These are phyloP conservation scores for Rhinogobius similis DNA, from an alignment of 2,113 vertebrate genomes.

Conservation along the genomic window DNA sequence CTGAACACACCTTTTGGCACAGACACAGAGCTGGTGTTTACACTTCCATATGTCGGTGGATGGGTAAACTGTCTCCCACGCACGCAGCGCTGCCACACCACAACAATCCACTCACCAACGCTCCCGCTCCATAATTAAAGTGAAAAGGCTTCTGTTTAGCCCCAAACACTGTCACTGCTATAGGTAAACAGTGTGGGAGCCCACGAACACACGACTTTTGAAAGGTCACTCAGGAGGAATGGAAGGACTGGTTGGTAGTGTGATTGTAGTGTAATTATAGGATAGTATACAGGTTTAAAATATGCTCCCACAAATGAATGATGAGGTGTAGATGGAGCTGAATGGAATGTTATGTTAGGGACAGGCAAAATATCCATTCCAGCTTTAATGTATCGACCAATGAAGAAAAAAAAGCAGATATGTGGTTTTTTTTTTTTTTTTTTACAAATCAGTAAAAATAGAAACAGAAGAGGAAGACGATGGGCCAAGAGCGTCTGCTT, in stretches of 20 bases:
- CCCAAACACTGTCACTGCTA: slow-evolving; percentile 44
- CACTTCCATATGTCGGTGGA: slow-evolving; percentile 17
- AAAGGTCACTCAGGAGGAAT: slow-evolving; percentile 15
- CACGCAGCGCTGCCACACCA: slow-evolving; percentile 5
- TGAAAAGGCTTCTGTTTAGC: slow-evolving; percentile 51
- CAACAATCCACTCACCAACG: not conserved
- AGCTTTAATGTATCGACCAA: too few relatives aligned
- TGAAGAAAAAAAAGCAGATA: too few relatives aligned
- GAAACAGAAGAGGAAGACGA: too few relatives aligned
- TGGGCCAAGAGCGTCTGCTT: too few relatives aligned
- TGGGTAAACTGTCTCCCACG: slow-evolving; percentile 40
- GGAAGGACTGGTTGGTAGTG: not conserved
- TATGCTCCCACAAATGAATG: not conserved
- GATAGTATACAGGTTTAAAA: not conserved
- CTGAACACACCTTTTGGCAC: slow-evolving; percentile 14
- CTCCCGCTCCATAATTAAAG: slow-evolving; percentile 21
- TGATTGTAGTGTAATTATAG: too few relatives aligned
- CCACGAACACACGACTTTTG: slow-evolving; percentile 34
- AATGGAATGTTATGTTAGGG: not conserved
- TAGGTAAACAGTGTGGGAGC: slow-evolving; percentile 43
- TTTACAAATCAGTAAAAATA: too few relatives aligned
- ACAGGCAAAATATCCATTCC: too few relatives aligned
- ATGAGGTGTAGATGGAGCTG: not conserved
- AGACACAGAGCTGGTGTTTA: slow-evolving; percentile 12
- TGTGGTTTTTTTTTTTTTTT: too few relatives aligned